Percentiles rank a stretch among this genome's conserved stretches.
phyloP scores from a whole-genome alignment of 2,797 vertebrate genomes.

The Halcyon chelicuti region DNA sequence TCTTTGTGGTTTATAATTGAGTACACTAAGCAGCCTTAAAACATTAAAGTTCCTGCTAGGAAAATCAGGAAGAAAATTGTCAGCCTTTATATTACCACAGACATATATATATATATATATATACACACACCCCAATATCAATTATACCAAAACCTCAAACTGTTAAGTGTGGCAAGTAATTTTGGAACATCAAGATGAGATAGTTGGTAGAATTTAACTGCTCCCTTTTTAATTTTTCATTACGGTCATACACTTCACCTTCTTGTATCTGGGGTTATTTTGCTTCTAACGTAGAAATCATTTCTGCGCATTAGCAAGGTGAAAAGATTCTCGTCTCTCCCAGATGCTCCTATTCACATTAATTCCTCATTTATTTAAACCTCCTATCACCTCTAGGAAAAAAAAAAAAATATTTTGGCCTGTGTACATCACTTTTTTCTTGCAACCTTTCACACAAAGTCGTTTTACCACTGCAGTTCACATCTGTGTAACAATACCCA shows the following conservation, averaged over 20 bases:
- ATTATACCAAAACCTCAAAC: constrained; percentile 27
- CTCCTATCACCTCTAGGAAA: not conserved
- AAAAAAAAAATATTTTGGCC: not conserved
- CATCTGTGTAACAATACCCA: not conserved
- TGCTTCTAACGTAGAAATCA: not conserved
- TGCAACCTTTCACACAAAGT: not conserved
- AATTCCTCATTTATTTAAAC: not conserved
- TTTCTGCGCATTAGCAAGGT: not conserved
- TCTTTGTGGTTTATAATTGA: not conserved
- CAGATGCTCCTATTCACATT: not conserved
- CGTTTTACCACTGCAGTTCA: not conserved
- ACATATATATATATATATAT: not conserved
- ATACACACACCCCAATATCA: not conserved
- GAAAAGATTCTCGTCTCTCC: not conserved
- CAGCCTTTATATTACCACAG: not conserved
- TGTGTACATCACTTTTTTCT: not conserved
- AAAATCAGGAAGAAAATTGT: not conserved
- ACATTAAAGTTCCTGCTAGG: not conserved
- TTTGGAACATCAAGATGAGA: not conserved
- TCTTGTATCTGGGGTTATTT: not conserved
- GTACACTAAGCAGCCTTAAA: not conserved
- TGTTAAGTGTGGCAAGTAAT: not conserved
- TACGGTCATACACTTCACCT: not conserved
- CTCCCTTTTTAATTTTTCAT: not conserved
- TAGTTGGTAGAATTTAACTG: not conserved